Base-by-base conservation (phyloP, 2,113 vertebrate species). In the Cathartes aura region DNA sequence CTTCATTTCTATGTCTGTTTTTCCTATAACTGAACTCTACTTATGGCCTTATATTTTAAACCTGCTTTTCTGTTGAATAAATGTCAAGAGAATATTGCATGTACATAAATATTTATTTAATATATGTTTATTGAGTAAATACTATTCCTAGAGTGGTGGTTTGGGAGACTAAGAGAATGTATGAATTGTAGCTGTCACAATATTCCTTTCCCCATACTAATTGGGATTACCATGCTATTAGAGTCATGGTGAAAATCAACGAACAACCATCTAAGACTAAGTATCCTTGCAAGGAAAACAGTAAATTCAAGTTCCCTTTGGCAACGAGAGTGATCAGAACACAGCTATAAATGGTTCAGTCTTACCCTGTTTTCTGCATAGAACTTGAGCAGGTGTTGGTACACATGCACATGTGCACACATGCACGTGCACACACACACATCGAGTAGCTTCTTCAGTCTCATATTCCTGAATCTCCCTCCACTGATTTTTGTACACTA, bases 321-420 rank as follows among this genome's bases (percentile, higher is more conserved):
- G 23, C 27, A 81, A 36, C 27, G 8, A 24, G 19, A 52, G 55
- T 52, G 36, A 55, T 70, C 12, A 45, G 24, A 94, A 47, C 26
- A 43, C 34, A 58, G 12, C 30, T 81, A 52, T 34, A 70, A 70
- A 53, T 40, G 20, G 48, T 36, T 52, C 23, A 43, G 15, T 75
- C 62, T 72, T 79, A 17, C 19, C 8, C 34, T 66, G 6, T 45
- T 90, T 94, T 53, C 60, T 59, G 22, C n/a, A 12, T 11, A 42
- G 12, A 76, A 30, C 12, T 50, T 1, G 8, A 80, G 38, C 4
- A 19, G 24, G 8, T 43, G 24, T 40, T 38, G 13, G 19, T 34
- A 40, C 20, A 26, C 0, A 2, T 20, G 32, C 14, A 32, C 2
- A 2, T 15, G 5, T 2, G 2, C 23, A 36, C 13, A 17, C 15